phyloP scores from a whole-genome alignment of 37 sponge, comb jelly and placozoan genomes.

The Dysidea cf. avara region DNA sequence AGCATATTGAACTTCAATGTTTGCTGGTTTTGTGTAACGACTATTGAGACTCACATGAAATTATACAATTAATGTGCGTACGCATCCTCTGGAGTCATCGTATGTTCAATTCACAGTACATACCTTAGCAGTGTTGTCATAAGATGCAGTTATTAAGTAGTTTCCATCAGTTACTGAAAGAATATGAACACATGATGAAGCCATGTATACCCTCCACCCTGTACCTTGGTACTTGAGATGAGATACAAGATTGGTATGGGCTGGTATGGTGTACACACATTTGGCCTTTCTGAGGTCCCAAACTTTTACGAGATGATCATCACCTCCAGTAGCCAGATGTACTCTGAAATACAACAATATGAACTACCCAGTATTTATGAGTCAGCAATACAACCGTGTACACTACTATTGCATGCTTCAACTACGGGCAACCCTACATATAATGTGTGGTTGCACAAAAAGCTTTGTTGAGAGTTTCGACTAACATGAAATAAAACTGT shows the following conservation, averaged over 20 bases:
- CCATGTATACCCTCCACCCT: background rate
- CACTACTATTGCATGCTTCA: background rate
- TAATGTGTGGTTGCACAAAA: too few relatives aligned
- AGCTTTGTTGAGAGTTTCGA: too few relatives aligned
- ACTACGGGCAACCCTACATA: background rate
- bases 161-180: conserved; percentile 31
- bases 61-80: too few relatives aligned
- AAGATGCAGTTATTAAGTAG: conserved; percentile 79
- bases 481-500: too few relatives aligned
- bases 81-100: too few relatives aligned
- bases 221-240: conserved; percentile 78
- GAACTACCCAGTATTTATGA: background rate
- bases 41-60: too few relatives aligned
- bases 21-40: too few relatives aligned
- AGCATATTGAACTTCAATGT: too few relatives aligned
- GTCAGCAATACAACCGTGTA: background rate
- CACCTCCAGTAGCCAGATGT: conserved; percentile 90
- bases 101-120: background rate
- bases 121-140: conserved; percentile 92
- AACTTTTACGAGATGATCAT: conserved; percentile 83
- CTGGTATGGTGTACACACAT: conserved; percentile 88
- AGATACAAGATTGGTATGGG: conserved; percentile 93
- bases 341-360: conserved; percentile 33
- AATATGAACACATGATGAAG: background rate
- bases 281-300: conserved; percentile 90